Evolutionary conservation across 37 sponge, comb jelly and placozoan genomes (phyloP), one percentile per base, ranked within the genome.

Genomic region (Petrosia ficiformis): DNA sequence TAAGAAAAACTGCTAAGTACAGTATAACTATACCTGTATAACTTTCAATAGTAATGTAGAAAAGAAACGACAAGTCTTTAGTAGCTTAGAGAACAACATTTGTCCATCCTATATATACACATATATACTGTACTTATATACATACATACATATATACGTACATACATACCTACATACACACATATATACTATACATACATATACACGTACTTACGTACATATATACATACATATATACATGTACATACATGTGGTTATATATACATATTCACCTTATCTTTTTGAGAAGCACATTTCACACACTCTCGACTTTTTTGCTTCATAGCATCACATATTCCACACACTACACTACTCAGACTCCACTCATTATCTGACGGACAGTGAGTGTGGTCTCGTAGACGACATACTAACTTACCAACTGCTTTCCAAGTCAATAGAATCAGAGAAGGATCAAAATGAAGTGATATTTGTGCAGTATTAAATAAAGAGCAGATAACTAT

Each of bases 361-460:
- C 57, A 11, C 10, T 35, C 64, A 60, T 59, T 42, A 31, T 22
- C 39, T 1, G 14, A 14, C 54, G 14, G 14, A 8, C 54, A 14
- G 14, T 8, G 54, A 48, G 54, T 14, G 54, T n/a, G n/a, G n/a
- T 48, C 54, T 14, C 14, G 71, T 42, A 35, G 41, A 24, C 72
- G 22, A 56, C 73, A 77, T 19, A 77, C 73, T 2, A 84, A 6
- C 58, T 59, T 71, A 21, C 78, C 78, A 4, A 84, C 30, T 1
- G 72, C 48, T 21, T 67, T 70, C 78, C 78, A 84, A 16, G 59
- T 39, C 39, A 77, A 39, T 26, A 77, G 31, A 3, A 71, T 0
- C n/a, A 84, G 44, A 52, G 85, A 44, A 29, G 85, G 78, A 44
- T 84, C 85, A 84, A 84, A 84, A 67, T 65, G 30, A 58, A 77